Evolutionary conservation across 2,888 invertebrate genomes (phyloP), one percentile per base, ranked within the genome.

Genomic region (Leptopilina syphax): DNA sequence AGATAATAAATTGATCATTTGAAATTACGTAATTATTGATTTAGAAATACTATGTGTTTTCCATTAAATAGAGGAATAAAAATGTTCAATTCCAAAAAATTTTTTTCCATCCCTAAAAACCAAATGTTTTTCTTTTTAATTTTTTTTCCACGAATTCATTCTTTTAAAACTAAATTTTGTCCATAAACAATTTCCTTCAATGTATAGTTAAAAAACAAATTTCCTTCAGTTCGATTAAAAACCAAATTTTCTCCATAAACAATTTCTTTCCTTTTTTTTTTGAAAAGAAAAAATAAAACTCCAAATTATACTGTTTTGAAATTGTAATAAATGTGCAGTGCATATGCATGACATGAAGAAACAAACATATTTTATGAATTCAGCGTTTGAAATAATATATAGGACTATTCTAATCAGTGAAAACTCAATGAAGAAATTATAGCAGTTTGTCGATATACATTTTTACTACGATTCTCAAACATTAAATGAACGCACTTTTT

Each of bases 351-450:
- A 86, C 85, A 82, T 81, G 82, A 83, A 86, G 80, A 85, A 83
- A 86, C 82, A 86, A 85, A 85, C 83, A 82, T 83, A 77, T 83
- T 84, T 86, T 85, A 86, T 86, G 84, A 77, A 85, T 85, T 83
- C 83, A 73, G 86, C 83, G 84, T 80, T 18, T 86, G 82, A 86
- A 84, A 73, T 73, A 57, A 50, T 50, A 80, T 84, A 85, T 79
- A 66, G 83, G 83, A 84, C 87, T 85, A 85, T 83, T 81, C 83
- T 86, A 86, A 86, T 84, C 82, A 87, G 84, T 86, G 86, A 87
- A 80, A 85, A 86, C 83, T 81, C 84, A 86, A 87, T 83, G 81
- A 83, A 87, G 86, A 82, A 86, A 86, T 84, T 79, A 79, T 86
- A 85, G 84, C 87, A 87, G 87, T 87, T 86, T 87, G 87, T 87